Base-by-base conservation (phyloP, 2,888 invertebrate species). In the Brenthis hecate region DNA sequence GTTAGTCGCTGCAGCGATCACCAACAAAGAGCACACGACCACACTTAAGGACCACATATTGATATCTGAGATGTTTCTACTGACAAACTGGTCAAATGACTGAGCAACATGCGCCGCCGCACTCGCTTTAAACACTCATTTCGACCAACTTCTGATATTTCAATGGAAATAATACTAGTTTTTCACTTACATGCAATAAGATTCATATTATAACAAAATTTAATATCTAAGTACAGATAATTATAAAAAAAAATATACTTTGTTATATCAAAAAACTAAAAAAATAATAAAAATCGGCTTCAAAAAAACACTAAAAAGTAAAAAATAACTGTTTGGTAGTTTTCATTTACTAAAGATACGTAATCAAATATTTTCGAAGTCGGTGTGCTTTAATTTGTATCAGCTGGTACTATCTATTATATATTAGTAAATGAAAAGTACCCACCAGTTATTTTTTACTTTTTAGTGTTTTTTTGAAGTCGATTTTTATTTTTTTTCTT, bases 31-130 rank as follows among this genome's bases (percentile, higher is more conserved):
- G 74, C 81, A 84, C 83, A 85, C 85, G 77, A 89, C 78, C 76
- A 79, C 79, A 77, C 86, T 80, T 62, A 78, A 72, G 61, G 81
- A 76, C 68, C 81, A 77, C 91, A 91, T 91, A 71, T 70, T 82
- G 77, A 79, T 81, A 81, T 83, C 81, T 85, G 83, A 28, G 36
- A 43, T 54, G 61, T 47, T 60, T 60, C 60, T 53, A 65, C 53
- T 32, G 19, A 36, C 58, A 56, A 56, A 50, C 5, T 32, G 50
- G 60, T 48, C 57, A 47, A 61, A 48, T 23, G 55, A 73, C 73
- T 73, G 73, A 28, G 67, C 58, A 57, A 63, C 23, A n/a, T 58
- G 36, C 60, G 70, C 64, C 19, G 36, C 54, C 66, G 69, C 56
- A 66, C 62, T 69, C 70, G 63, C 64, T 75, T 74, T 74, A 76